phyloP scores from a whole-genome alignment of 2,888 invertebrate species.

The Cheilosia vulpina region DNA sequence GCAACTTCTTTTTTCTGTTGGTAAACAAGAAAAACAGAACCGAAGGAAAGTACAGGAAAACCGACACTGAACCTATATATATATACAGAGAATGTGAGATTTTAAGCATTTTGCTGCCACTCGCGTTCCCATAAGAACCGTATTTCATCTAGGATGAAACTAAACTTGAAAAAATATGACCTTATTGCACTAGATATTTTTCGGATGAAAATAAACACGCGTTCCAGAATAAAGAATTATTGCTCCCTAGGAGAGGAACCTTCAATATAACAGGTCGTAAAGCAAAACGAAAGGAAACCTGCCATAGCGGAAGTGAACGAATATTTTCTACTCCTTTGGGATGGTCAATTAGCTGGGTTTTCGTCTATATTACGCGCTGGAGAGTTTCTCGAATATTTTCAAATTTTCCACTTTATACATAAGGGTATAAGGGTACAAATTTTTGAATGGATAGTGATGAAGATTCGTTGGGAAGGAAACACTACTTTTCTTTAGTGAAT shows the following conservation, averaged over 20 bases:
- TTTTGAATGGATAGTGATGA: too few relatives aligned
- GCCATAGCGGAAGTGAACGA: neutral
- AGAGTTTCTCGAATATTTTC: conserved; percentile 21
- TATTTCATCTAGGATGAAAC: conserved; percentile 51
- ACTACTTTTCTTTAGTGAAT: neutral
- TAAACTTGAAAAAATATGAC: conserved; percentile 37
- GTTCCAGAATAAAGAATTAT: conserved; percentile 25
- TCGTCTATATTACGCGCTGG: neutral
- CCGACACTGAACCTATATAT: neutral
- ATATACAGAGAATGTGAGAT: conserved; percentile 20
- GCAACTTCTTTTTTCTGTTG: neutral
- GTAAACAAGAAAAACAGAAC: conserved; percentile 4
- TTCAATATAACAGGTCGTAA: conserved; percentile 17
- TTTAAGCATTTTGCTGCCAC: conserved; percentile 21
- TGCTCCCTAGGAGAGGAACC: conserved; percentile 26
- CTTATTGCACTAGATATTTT: conserved; percentile 31
- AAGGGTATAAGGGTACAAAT: neutral
- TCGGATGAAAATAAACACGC: conserved; percentile 14
- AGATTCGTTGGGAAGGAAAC: neutral
- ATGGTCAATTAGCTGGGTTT: conserved; percentile 43
- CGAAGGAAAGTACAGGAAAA: neutral
- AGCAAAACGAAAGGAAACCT: conserved; percentile 3
- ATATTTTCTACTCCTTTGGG: conserved; percentile 18
- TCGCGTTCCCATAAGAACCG: neutral
- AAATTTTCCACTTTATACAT: conserved; percentile 2